phyloP scores from a whole-genome alignment of 2,888 invertebrate species.

The Tinea trinotella region DNA sequence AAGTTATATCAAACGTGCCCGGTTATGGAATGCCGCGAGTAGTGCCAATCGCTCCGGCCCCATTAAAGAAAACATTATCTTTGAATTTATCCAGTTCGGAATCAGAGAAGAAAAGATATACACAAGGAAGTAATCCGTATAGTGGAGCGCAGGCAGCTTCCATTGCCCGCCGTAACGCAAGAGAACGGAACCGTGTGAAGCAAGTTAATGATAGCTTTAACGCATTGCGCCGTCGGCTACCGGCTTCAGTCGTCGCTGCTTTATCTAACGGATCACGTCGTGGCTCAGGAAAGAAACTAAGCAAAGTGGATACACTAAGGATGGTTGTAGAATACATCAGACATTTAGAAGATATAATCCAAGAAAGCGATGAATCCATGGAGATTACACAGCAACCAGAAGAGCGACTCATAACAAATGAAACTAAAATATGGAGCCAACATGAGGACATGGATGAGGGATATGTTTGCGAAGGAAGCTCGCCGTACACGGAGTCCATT shows the following conservation, averaged over 20 bases:
- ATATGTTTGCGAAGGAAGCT: conserved; percentile 42
- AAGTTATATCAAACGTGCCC: neutral
- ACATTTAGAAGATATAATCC: conserved; percentile 82
- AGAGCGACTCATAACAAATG: neutral
- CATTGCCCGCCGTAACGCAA: conserved; percentile 92
- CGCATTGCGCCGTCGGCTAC: conserved; percentile 87
- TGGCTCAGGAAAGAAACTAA: conserved; percentile 86
- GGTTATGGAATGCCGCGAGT: conserved; percentile 25
- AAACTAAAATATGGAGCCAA: neutral
- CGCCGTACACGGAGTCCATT: conserved; percentile 65
- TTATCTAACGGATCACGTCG: conserved; percentile 76
- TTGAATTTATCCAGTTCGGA: conserved; percentile 50
- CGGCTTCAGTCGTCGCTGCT: conserved; percentile 81
- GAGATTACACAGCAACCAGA: conserved; percentile 33
- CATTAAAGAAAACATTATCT: conserved; percentile 44
- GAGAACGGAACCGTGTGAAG: conserved; percentile 94
- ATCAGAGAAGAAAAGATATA: conserved; percentile 75
- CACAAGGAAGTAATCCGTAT: conserved; percentile 69
- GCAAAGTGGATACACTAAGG: conserved; percentile 91
- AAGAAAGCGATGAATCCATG: conserved; percentile 75
- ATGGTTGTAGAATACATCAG: conserved; percentile 94
- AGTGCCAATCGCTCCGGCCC: conserved; percentile 71
- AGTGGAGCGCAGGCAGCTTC: conserved; percentile 82
- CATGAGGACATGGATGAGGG: conserved; percentile 43
- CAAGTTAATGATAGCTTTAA: conserved; percentile 95